These are phyloP conservation scores for Oryctes rhinoceros DNA, from an alignment of 1,140 invertebrate species.

Conservation along the genomic window DNA sequence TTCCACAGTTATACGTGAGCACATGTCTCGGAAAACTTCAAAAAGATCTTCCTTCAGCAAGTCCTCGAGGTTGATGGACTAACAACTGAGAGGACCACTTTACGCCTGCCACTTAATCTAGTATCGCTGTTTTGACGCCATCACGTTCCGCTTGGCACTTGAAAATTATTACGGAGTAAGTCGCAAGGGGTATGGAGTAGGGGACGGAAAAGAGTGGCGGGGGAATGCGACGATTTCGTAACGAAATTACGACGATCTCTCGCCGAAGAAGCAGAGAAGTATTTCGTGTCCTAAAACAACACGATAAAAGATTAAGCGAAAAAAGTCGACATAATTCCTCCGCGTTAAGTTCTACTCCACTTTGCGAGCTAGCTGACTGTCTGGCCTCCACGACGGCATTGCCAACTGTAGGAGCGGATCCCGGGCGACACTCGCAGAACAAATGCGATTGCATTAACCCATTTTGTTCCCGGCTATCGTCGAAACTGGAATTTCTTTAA, in stretches of 20 bases:
- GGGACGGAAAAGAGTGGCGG: neutral
- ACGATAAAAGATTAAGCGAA: slow-evolving; percentile 7
- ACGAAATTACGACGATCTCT: neutral
- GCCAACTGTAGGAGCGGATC: too few relatives aligned
- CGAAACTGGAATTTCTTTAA: neutral
- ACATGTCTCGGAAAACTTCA: too few relatives aligned
- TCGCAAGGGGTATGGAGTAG: neutral
- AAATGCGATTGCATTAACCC: slow-evolving; percentile 18
- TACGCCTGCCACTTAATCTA: neutral
- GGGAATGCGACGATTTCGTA: neutral
- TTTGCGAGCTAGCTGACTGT: too few relatives aligned
- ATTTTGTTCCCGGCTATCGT: neutral
- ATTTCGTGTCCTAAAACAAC: slow-evolving; percentile 8
- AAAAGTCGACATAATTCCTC: slow-evolving; percentile 6
- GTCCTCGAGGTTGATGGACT: neutral
- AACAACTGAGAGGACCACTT: neutral
- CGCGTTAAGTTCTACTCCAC: neutral
- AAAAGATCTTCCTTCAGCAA: neutral
- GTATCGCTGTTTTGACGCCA: slow-evolving; percentile 7
- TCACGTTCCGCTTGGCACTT: neutral
- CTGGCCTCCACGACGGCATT: too few relatives aligned
- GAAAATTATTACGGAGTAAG: slow-evolving; percentile 2
- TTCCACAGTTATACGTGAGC: too few relatives aligned
- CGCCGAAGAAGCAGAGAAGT: neutral
- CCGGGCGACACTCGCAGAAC: slow-evolving; percentile 1